A percentile compares a stretch with the other conserved stretches of the same genome.
phyloP scores from a whole-genome alignment of 2,888 invertebrate species.

The Aporophyla lueneburgensis region DNA sequence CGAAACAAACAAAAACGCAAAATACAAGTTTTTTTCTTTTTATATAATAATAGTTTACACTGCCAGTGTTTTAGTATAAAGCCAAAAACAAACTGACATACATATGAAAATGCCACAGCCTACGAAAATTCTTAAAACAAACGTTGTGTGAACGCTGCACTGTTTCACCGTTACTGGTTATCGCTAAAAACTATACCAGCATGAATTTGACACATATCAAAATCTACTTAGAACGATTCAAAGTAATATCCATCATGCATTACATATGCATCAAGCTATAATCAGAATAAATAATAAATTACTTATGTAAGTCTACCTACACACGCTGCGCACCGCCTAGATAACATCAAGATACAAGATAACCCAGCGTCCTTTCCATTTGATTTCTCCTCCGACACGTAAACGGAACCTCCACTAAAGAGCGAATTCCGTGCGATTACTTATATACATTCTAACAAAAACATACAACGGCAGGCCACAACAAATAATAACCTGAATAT shows the following conservation, averaged over 20 bases:
- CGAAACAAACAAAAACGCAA: too few relatives aligned
- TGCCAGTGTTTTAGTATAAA: constrained; percentile 21
- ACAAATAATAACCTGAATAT: constrained; percentile 42
- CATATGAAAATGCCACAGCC: too few relatives aligned
- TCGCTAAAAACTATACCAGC: too few relatives aligned
- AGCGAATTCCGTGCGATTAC: constrained; percentile 40
- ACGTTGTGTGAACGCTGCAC: not conserved
- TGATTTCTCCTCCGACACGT: constrained; percentile 49
- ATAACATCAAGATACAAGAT: constrained; percentile 18
- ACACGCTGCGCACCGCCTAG: constrained; percentile 19
- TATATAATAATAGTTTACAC: not conserved
- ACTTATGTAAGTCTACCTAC: constrained; percentile 19
- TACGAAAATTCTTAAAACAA: not conserved
- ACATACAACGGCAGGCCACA: constrained; percentile 27
- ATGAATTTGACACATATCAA: not conserved
- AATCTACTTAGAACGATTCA: not conserved
- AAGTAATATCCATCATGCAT: too few relatives aligned
- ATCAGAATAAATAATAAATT: constrained; percentile 14
- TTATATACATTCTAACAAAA: constrained; percentile 24
- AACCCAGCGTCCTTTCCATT: constrained; percentile 37
- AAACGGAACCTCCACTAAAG: constrained; percentile 37
- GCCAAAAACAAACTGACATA: not conserved
- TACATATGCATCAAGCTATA: constrained; percentile 12
- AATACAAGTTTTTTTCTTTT: too few relatives aligned
- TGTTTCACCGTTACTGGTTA: not conserved